A percentile compares a stretch with the other conserved stretches of the same genome.
Evolutionary conservation across 2,888 invertebrate genomes (phyloP).

Genomic region (Pyrgus malvae): DNA sequence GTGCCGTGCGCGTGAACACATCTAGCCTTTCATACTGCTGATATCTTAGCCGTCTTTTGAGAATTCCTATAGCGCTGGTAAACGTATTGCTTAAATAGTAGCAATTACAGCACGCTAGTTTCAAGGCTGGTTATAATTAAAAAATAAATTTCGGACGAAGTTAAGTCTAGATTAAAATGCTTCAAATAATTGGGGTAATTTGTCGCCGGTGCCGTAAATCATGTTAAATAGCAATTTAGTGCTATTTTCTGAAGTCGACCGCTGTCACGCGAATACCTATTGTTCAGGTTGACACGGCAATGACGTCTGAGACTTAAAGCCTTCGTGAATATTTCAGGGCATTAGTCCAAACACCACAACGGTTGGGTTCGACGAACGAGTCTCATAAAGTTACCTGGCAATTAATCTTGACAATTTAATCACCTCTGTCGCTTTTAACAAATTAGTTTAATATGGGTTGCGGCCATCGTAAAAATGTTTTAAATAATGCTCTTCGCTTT

Average conservation of each 20-base stretch:
- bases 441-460: too few species aligned
- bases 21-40: conserved; percentile 18
- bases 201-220: conserved; percentile 27
- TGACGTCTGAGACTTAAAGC: conserved; percentile 26
- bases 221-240: conserved; percentile 36
- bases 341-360: conserved; percentile 24
- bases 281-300: conserved; percentile 53
- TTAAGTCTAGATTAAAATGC: conserved; percentile 17
- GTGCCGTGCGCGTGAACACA: too few species aligned
- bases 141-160: conserved; percentile 8
- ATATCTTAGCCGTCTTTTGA: conserved; percentile 22
- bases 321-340: conserved; percentile 28
- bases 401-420: not conserved
- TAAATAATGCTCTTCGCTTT: too few species aligned
- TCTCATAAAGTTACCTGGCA: not conserved
- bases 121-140: conserved; percentile 19
- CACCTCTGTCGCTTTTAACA: too few species aligned
- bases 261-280: conserved; percentile 57
- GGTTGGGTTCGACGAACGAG: conserved; percentile 7
- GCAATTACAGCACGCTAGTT: conserved; percentile 13
- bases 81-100: conserved; percentile 21
- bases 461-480: too few species aligned
- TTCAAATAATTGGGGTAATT: conserved; percentile 16
- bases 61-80: conserved; percentile 15
- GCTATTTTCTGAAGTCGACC: conserved; percentile 45